Evolutionary conservation across 2,113 vertebrate species (phyloP), one percentile per base, ranked within the genome.

Genomic region (Polyodon spathula): DNA sequence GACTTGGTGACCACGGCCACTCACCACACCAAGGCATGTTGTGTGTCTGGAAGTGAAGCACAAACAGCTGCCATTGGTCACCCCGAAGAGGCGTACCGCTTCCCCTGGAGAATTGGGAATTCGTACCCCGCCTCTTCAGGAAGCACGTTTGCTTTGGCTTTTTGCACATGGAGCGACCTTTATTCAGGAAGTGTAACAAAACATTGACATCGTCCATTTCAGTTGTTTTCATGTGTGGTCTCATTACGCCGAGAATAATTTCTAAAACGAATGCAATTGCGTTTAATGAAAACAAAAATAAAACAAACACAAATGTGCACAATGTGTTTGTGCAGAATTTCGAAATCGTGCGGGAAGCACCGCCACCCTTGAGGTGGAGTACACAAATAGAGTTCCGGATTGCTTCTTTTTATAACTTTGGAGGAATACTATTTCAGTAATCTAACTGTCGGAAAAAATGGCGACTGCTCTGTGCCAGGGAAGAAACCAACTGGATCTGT

Each of bases 131-230:
- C 46, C 61, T 42, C 40, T 14, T 8, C 54, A 48, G 27, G 41
- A 39, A 57, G 54, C 37, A 43, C 40, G 52, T 10, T 37, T 54
- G 41, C 37, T 17, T 51, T 64, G 53, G 52, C 54, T n/a, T n/a
- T 55, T 56, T 51, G 64, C 75, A 71, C 78, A 76, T 73, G 80
- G 67, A 64, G 75, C 70, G 62, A 71, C 71, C 75, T 69, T 63
- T 0, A 69, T 63, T 53, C 74, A 78, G 81, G 82, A 85, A 85
- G 82, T 78, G 68, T 69, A 83, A 67, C 68, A 81, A 71, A 85
- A 82, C 73, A 83, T 66, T 73, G 69, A 61, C 62, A 56, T 63
- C 63, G 54, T 48, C 59, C 54, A 16, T 54, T 59, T 4, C 41
- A 54, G 15, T 41, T 12, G 40, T 4, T 11, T 9, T 42, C 43